These are phyloP conservation scores for Agrochola litura DNA, from an alignment of 2,888 invertebrate genomes.

Conservation along the genomic window DNA sequence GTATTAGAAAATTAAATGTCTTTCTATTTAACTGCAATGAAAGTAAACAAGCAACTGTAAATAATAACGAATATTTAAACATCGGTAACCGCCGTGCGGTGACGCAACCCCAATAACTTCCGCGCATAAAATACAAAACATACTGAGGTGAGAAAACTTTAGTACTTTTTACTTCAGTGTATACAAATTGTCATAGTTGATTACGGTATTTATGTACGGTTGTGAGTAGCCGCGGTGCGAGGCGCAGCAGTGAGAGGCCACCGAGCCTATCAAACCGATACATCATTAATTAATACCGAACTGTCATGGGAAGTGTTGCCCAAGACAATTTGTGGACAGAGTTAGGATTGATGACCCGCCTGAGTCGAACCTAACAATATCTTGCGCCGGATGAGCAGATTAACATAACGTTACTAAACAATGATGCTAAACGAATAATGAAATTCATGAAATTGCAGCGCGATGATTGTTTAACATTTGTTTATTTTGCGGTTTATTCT, in stretches of 20 bases:
- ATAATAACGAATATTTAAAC: conserved; percentile 40
- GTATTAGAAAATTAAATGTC: conserved; percentile 37
- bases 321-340: conserved; percentile 72
- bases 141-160: conserved; percentile 63
- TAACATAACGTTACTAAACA: conserved; percentile 54
- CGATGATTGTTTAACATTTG: conserved; percentile 41
- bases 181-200: conserved; percentile 66
- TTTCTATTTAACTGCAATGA: conserved; percentile 29
- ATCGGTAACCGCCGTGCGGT: conserved; percentile 32
- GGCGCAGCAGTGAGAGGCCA: conserved; percentile 59
- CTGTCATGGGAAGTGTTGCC: conserved; percentile 79
- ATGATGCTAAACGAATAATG: conserved; percentile 38
- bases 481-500: conserved; percentile 37
- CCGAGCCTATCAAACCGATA: conserved; percentile 72
- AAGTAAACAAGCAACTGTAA: conserved; percentile 42
- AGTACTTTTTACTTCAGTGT: conserved; percentile 59
- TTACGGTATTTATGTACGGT: conserved; percentile 66
- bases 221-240: conserved; percentile 40
- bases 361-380: conserved; percentile 36
- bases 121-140: conserved; percentile 56
- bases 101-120: conserved; percentile 63
- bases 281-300: conserved; percentile 80
- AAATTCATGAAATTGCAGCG: conserved; percentile 45
- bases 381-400: conserved; percentile 39
- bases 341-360: conserved; percentile 63